Evolutionary conservation across 2,113 vertebrate species (phyloP).

Genomic region (Phrynosoma platyrhinos): DNA sequence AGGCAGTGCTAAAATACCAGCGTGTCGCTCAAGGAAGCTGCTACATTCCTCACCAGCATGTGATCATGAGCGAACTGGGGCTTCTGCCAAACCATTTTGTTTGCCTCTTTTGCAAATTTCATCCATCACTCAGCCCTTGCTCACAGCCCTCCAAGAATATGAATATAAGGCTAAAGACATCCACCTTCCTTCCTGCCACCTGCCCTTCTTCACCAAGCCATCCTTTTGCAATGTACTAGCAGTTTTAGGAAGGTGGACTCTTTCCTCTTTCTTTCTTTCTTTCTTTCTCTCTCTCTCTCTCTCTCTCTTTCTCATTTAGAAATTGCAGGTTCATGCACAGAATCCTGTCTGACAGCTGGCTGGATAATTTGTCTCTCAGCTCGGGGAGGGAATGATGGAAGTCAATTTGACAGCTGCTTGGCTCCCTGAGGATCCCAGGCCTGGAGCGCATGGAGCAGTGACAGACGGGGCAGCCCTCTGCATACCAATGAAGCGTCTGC

Average conservation of each 20-base stretch:
- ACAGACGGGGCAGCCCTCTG: slow-evolving; percentile 68
- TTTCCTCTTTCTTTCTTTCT: too few relatives aligned
- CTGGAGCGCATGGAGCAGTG: slow-evolving; percentile 72
- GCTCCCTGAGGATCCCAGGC: slow-evolving; percentile 77
- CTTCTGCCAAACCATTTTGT: slow-evolving; percentile 14
- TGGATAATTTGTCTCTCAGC: slow-evolving; percentile 76
- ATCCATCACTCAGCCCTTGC: slow-evolving; percentile 1
- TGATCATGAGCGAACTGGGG: neutral
- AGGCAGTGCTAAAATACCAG: neutral
- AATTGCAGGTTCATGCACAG: slow-evolving; percentile 66
- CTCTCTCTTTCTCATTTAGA: slow-evolving; percentile 45
- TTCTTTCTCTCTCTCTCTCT: too few relatives aligned
- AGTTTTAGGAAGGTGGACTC: neutral
- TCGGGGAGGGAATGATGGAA: slow-evolving; percentile 72
- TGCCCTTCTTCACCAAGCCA: neutral
- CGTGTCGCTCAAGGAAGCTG: neutral
- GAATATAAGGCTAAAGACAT: neutral
- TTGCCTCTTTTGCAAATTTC: slow-evolving; percentile 22
- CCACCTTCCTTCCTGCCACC: neutral
- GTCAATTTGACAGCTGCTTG: slow-evolving; percentile 78
- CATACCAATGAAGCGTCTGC: slow-evolving; percentile 77
- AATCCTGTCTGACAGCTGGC: slow-evolving; percentile 71
- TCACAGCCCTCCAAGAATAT: neutral
- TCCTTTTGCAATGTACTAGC: slow-evolving; percentile 19
- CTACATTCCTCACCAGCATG: fast-evolving